Evolutionary conservation across 1,140 invertebrate species (phyloP), one percentile per base, ranked within the genome.

Genomic region (Portunus trituberculatus): DNA sequence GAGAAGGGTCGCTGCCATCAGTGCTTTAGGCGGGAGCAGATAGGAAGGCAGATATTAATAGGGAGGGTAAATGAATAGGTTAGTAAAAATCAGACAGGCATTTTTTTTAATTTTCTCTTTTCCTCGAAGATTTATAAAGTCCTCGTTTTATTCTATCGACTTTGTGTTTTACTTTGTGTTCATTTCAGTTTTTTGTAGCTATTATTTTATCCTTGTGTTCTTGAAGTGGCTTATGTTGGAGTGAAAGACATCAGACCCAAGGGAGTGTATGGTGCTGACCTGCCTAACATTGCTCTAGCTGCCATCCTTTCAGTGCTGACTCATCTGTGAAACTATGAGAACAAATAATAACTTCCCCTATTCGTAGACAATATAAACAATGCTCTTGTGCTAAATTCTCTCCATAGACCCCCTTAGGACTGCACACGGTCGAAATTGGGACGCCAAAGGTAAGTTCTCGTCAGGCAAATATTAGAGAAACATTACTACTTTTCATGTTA

Each of bases 401-500:
- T 76, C 67, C 67, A n/a, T 76, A 76, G 67, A 76, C 67, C 67
- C 67, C 67, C 67, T 76, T 76, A 76, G 67, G 67, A 76, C 67
- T 12, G n/a, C 67, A 76, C 67, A 76, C 25, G 67, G 67, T 76
- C 67, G 67, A 76, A 76, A 76, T 76, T 76, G 67, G 67, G 67
- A 76, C 20, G 67, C 67, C 20, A 76, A 76, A 76, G 67, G 67
- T 76, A 76, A 76, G 67, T 76, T 76, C 67, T 8, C 25, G 20
- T 1, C 67, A n/a, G 67, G 67, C 12, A 76, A n/a, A 76, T 7
- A n/a, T n/a, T 76, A 76, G 67, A 59, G 16, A 59, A 59, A 59
- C 12, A 20, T 39, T 39, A 1, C 39, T 39, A 59, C 52, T 20
- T 59, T 59, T 59, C 52, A 10, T 59, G 52, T 39, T 39, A 39